Conservation (phyloP, 1,140 invertebrate species). For the Brachionus calyciflorus region DNA sequence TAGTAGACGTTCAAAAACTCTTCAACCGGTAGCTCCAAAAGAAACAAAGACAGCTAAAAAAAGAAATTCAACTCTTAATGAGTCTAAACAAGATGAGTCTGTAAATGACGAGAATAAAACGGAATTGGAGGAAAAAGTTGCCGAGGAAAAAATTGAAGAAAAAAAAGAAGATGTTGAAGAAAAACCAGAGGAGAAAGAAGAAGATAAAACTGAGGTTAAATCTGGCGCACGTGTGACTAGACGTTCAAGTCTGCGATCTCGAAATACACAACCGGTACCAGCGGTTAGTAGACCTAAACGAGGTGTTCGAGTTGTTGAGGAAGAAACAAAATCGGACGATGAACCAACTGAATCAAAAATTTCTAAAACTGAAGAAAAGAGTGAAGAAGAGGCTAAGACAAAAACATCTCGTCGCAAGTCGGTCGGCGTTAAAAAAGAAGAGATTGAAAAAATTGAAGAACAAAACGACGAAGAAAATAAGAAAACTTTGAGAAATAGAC, state of each 20-base stretch:
- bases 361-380: background rate
- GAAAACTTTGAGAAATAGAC: background rate
- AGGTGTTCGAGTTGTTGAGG: background rate
- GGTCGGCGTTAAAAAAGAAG: background rate
- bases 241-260: background rate
- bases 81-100: too few relatives aligned
- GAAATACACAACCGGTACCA: background rate
- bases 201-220: background rate
- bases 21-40: too few relatives aligned
- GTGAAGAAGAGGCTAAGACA: background rate
- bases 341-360: background rate
- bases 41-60: too few relatives aligned
- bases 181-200: background rate
- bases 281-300: background rate
- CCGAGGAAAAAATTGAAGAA: background rate
- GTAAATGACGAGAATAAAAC: too few relatives aligned
- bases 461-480: background rate
- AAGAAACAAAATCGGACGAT: background rate
- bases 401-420: background rate
- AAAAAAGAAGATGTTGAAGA: background rate
- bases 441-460: background rate
- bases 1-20: too few relatives aligned
- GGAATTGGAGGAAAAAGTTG: too few relatives aligned
- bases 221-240: background rate
- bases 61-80: too few relatives aligned